phyloP scores from a whole-genome alignment of 1,140 invertebrate species.

The Caerostris extrusa region DNA sequence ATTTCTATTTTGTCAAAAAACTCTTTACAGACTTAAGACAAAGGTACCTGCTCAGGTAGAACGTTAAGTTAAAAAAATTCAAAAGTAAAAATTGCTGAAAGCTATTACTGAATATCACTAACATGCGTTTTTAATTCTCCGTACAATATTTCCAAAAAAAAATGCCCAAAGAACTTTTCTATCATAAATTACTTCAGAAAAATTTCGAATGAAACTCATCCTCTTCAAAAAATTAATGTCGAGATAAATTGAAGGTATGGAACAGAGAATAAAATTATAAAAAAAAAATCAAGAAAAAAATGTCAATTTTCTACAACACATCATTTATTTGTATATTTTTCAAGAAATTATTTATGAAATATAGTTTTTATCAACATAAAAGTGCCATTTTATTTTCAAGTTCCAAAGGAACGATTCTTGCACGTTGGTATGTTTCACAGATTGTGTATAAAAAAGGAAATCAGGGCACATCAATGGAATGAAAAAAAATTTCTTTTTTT shows the following conservation, averaged over 20 bases:
- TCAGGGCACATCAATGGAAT: conserved; percentile 15
- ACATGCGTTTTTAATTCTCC: not conserved
- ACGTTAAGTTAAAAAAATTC: not conserved
- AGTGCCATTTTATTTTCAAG: not conserved
- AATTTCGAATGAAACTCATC: not conserved
- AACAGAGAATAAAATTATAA: not conserved
- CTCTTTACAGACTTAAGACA: too few relatives aligned
- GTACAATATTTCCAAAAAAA: not conserved
- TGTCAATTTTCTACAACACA: not conserved
- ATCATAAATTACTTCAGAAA: conserved; percentile 13
- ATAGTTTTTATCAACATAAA: conserved; percentile 25
- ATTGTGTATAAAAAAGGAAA: conserved; percentile 1
- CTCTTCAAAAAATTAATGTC: not conserved
- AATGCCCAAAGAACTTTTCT: not conserved
- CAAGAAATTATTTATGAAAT: not conserved
- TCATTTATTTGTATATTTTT: not conserved
- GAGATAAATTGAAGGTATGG: conserved; percentile 1
- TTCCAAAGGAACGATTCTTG: not conserved
- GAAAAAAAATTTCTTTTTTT: not conserved
- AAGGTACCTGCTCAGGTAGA: too few relatives aligned
- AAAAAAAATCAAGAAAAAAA: not conserved
- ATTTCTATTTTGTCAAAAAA: too few relatives aligned
- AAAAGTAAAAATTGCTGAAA: too few relatives aligned
- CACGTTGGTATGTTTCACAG: conserved; percentile 1
- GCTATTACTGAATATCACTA: not conserved